Evolutionary conservation across 2,888 invertebrate species (phyloP).

Genomic region (Callosobruchus maculatus): DNA sequence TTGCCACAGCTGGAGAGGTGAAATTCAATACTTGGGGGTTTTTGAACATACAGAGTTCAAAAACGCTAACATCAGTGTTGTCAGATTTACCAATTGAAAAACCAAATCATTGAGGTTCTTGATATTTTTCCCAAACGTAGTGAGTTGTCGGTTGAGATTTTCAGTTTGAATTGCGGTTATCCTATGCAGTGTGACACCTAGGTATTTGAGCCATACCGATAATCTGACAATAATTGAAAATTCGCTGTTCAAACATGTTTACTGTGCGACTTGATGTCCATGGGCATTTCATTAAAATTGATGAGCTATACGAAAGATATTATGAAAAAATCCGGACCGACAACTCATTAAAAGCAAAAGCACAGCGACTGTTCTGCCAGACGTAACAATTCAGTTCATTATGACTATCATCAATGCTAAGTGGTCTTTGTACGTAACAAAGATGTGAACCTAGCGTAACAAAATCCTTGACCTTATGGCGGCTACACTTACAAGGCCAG

Average conservation of each 20-base stretch:
- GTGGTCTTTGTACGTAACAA: not conserved
- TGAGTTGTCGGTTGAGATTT: too few species aligned
- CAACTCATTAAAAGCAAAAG: not conserved
- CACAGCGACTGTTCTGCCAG: not conserved
- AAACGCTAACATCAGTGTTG: too few species aligned
- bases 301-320: not conserved
- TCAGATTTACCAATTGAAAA: too few species aligned
- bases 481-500: constrained; percentile 31
- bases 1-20: too few species aligned
- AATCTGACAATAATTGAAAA: too few species aligned
- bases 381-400: not conserved
- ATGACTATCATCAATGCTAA: not conserved
- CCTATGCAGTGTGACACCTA: too few species aligned
- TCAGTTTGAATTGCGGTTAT: too few species aligned
- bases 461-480: constrained; percentile 37
- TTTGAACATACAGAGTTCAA: too few species aligned
- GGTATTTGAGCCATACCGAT: too few species aligned
- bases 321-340: not conserved
- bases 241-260: not conserved
- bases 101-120: too few species aligned
- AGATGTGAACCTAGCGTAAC: constrained; percentile 34
- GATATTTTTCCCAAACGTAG: too few species aligned
- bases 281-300: not conserved
- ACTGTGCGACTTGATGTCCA: not conserved
- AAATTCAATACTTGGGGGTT: too few species aligned